Conservation (phyloP, 2,888 invertebrate species). For the Melanostoma mellinum region DNA sequence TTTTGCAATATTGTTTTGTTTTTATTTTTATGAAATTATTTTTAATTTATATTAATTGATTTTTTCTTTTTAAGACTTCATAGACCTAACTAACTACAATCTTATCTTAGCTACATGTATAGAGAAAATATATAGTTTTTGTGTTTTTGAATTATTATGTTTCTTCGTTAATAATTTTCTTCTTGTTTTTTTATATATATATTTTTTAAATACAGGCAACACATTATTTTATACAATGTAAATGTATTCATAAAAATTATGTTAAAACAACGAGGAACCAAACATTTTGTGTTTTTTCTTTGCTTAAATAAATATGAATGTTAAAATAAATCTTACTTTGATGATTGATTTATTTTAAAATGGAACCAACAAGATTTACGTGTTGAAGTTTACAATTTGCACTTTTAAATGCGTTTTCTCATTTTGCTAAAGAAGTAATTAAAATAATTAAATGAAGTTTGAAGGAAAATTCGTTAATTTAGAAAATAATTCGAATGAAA, state of each 20-base stretch:
- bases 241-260: conserved; percentile 44
- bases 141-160: conserved; percentile 6
- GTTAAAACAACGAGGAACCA: conserved; percentile 68
- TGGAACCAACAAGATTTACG: conserved; percentile 42
- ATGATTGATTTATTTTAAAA: conserved; percentile 31
- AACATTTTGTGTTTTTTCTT: conserved; percentile 52
- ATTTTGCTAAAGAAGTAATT: background rate
- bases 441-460: background rate
- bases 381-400: conserved; percentile 40
- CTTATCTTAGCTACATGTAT: conserved; percentile 58
- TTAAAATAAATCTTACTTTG: conserved; percentile 43
- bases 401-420: conserved; percentile 59
- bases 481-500: conserved; percentile 34
- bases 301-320: conserved; percentile 62
- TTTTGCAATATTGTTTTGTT: conserved; percentile 16
- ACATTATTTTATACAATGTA: background rate
- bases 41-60: conserved; percentile 23
- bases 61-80: conserved; percentile 31
- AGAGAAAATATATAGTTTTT: conserved; percentile 50
- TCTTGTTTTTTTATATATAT: background rate
- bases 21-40: conserved; percentile 8
- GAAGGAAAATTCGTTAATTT: conserved; percentile 3
- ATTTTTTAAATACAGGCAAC: conserved; percentile 41
- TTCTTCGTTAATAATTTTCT: conserved; percentile 26
- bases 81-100: conserved; percentile 56